Evolutionary conservation across 2,113 vertebrate genomes (phyloP), one percentile per base, ranked within the genome.

Genomic region (Hippocampus comes): DNA sequence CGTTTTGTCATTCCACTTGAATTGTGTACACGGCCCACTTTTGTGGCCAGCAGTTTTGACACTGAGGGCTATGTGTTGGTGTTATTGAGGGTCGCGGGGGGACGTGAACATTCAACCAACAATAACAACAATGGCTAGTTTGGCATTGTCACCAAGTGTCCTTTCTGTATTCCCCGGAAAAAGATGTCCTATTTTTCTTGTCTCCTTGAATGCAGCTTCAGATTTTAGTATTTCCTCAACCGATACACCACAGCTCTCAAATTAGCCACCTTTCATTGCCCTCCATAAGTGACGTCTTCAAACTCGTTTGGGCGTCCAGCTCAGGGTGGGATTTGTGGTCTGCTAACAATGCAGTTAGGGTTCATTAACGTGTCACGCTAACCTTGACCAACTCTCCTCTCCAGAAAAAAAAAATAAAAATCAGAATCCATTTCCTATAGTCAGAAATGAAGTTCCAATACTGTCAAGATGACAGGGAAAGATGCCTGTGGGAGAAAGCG

Each of bases 311-410:
- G 78, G 67, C 74, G 5, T 10, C 60, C 76, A 68, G 69, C 84
- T 81, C 46, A 56, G 68, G 78, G 76, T 72, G 77, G 77, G 72
- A 69, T 76, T 68, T 49, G 69, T 71, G 78, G 67, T 71, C 73
- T 80, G 59, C 55, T 67, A 56, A 81, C 67, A 80, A 76, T 81
- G 71, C 73, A 71, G 46, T 80, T 67, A 72, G 73, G 81, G 82
- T 87, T 90, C 80, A 92, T 88, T 84, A 83, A 81, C 80, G 84
- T 90, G 88, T 90, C 89, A 90, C 77, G 68, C 73, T 87, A 83
- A 92, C 88, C 87, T 91, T 90, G 84, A 89, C 75, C 75, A 82
- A 82, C 79, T 67, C 71, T 80, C 75, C 21, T 60, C 68, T 85
- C 65, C 43, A 81, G 48, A 80, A 77, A 30, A 20, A 21, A 15